Evolutionary conservation across 53 echinoderm and acorn worm species (phyloP).

Genomic region (Paracentrotus lividus): DNA sequence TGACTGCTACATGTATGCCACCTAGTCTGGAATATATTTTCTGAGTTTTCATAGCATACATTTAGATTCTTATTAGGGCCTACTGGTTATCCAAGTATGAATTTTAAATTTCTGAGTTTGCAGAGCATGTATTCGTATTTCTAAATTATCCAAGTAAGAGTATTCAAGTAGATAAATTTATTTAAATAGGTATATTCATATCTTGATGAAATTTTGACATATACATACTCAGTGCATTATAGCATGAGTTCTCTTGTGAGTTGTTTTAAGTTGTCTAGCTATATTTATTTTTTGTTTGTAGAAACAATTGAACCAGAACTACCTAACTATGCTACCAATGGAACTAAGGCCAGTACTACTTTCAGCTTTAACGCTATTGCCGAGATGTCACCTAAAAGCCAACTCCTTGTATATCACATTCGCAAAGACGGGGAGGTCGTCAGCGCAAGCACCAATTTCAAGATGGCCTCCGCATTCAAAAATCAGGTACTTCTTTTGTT

Average conservation of each 20-base stretch:
- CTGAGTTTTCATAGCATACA: too few species aligned
- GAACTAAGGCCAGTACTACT: not conserved
- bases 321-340: slow-evolving; percentile 5
- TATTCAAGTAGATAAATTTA: too few species aligned
- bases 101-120: too few species aligned
- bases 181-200: too few species aligned
- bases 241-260: not conserved
- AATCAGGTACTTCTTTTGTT: slow-evolving; percentile 62
- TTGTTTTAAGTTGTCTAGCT: not conserved
- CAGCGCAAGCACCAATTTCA: slow-evolving; percentile 65
- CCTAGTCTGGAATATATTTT: too few species aligned
- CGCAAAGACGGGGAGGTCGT: slow-evolving; percentile 77
- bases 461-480: slow-evolving; percentile 71
- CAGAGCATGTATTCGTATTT: too few species aligned
- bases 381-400: slow-evolving; percentile 74
- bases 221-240: too few species aligned
- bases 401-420: slow-evolving; percentile 74
- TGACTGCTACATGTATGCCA: too few species aligned
- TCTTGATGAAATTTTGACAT: not conserved
- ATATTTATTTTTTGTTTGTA: not conserved
- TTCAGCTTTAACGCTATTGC: slow-evolving; percentile 46
- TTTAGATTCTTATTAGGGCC: too few species aligned
- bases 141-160: too few species aligned
- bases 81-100: too few species aligned
- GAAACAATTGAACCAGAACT: slow-evolving; percentile 12